phyloP scores from a whole-genome alignment of 2,888 invertebrate species.

The Chrysomela aeneicollis region DNA sequence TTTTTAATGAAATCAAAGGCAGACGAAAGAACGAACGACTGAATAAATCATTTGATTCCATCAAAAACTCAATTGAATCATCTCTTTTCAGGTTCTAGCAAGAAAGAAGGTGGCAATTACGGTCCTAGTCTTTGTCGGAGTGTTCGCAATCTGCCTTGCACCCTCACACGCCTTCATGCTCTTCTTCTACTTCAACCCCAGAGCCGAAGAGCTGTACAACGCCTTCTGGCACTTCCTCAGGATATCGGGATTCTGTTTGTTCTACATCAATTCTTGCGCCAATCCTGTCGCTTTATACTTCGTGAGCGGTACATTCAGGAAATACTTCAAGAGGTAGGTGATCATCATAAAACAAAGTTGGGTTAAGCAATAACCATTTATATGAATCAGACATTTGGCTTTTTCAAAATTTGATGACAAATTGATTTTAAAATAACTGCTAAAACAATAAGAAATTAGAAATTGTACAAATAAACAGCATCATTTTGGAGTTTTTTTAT shows the following conservation, averaged over 20 bases:
- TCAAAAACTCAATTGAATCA: not conserved
- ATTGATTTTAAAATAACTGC: no score
- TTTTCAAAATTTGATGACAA: no score
- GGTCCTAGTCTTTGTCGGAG: conserved; percentile 90
- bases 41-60: no score
- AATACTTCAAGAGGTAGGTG: conserved; percentile 82
- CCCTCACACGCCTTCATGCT: conserved; percentile 85
- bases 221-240: conserved; percentile 80
- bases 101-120: conserved; percentile 86
- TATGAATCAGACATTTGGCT: no score
- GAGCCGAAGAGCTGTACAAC: conserved; percentile 71
- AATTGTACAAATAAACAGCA: no score
- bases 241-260: conserved; percentile 84
- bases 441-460: no score
- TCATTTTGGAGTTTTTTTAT: no score
- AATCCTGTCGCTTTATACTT: conserved; percentile 94
- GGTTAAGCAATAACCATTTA: no score
- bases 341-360: no score
- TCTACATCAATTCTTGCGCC: conserved; percentile 87
- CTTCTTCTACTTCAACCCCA: conserved; percentile 82
- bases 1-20: no score
- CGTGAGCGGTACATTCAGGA: conserved; percentile 90
- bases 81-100: conserved; percentile 69
- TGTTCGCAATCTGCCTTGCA: conserved; percentile 87
- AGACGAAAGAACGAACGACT: no score